phyloP scores from a whole-genome alignment of 2,888 invertebrate genomes.

The Thelaira solivaga region DNA sequence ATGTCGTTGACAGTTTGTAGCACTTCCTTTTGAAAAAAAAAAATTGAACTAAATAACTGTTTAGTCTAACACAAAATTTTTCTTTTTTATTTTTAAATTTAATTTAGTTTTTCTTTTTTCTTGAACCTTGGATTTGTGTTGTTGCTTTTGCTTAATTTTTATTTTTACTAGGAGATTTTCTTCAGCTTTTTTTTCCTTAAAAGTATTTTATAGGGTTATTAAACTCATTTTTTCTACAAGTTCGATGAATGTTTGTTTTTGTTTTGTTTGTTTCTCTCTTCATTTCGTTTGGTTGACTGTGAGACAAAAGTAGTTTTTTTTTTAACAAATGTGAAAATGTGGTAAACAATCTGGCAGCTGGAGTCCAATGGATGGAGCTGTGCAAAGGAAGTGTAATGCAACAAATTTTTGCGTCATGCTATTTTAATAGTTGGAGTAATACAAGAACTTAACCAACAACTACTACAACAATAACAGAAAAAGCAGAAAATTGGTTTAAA shows the following conservation, averaged over 20 bases:
- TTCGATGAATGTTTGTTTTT: background rate
- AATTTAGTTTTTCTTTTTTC: too few relatives aligned
- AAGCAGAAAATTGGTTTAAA: conserved; percentile 3
- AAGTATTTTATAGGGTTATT: conserved; percentile 61
- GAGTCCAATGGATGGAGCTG: conserved; percentile 22
- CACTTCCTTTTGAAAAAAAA: conserved; percentile 29
- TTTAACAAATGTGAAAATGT: conserved; percentile 55
- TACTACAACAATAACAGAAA: background rate
- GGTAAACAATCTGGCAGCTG: conserved; percentile 58
- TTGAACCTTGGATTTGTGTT: conserved; percentile 15
- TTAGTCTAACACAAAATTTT: too few relatives aligned
- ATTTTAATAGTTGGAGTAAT: conserved; percentile 4
- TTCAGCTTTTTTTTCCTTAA: conserved; percentile 10
- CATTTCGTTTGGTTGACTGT: conserved; percentile 20
- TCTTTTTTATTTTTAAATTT: too few relatives aligned
- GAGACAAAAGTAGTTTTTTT: conserved; percentile 47
- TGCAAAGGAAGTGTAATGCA: conserved; percentile 59
- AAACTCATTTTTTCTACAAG: conserved; percentile 45
- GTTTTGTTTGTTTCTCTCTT: conserved; percentile 8
- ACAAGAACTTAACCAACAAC: conserved; percentile 7
- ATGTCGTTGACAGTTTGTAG: conserved; percentile 42
- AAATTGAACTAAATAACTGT: background rate
- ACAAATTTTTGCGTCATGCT: conserved; percentile 62
- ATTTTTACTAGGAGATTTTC: conserved; percentile 1
- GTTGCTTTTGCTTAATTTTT: conserved; percentile 3